Evolutionary conservation across 2,113 vertebrate species (phyloP).

Genomic region (Hemicordylus capensis): DNA sequence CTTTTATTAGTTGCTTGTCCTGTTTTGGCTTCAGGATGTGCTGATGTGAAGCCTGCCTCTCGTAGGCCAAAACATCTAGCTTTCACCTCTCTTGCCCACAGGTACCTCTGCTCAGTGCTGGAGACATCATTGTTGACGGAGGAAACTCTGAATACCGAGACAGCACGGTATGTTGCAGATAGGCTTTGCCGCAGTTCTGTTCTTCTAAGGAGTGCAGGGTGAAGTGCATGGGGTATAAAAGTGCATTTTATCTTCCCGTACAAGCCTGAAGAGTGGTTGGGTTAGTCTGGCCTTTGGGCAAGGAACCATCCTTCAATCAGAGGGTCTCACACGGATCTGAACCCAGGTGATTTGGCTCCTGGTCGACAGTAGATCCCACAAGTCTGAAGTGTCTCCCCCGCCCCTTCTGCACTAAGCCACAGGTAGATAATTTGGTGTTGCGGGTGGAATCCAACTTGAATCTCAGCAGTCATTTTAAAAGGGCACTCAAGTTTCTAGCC

Average conservation of each 20-base stretch:
- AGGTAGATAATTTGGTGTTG: neutral
- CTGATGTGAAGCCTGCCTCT: neutral
- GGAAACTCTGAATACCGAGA: slow-evolving; percentile 98
- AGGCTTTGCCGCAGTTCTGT: neutral
- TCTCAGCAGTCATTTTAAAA: neutral
- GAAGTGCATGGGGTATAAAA: no score
- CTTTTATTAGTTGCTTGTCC: no score
- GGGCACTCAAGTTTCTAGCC: neutral
- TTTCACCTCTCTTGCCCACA: slow-evolving; percentile 61
- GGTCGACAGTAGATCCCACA: no score
- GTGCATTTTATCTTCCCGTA: neutral
- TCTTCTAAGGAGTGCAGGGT: neutral
- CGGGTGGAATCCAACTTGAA: neutral
- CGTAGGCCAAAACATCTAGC: neutral
- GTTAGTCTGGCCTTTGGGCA: neutral
- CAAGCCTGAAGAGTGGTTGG: neutral
- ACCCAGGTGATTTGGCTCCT: no score
- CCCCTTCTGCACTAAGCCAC: no score
- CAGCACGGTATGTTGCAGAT: slow-evolving; percentile 90
- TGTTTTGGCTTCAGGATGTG: neutral
- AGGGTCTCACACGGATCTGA: no score
- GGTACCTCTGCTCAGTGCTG: slow-evolving; percentile 87
- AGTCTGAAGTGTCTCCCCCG: no score
- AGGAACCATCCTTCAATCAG: no score
- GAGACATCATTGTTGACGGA: slow-evolving; percentile 96